Base-by-base conservation (phyloP, 2,888 invertebrate genomes). In the Mesorhabditis spiculigera region DNA sequence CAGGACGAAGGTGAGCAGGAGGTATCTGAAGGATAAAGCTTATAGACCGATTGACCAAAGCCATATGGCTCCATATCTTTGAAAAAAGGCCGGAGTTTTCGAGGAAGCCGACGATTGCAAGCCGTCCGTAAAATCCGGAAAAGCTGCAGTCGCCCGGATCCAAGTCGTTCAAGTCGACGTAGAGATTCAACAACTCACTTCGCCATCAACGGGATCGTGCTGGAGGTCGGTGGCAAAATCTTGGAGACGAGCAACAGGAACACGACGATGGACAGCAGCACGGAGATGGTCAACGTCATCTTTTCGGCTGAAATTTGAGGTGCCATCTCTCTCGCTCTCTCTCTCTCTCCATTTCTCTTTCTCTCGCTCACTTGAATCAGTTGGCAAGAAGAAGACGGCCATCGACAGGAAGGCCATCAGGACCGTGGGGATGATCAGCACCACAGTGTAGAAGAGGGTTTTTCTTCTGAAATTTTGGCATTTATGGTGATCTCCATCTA, bases 1-100 rank as follows among this genome's bases (percentile, higher is more conserved):
- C 94, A 98, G 95, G 83, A 98, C 95, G 89, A 99, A 98, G 69
- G 97, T 98, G 89, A 99, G 96, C 68, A 99, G 90, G 80, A 99
- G 91, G 89, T 98, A 98, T 90, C 76, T 76, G 71, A 61, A 74
- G 68, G n/a, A 50, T 10, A 13, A 28, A 28, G 28, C 28, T 28
- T 28, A 28, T 28, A 28, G 28, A 28, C 28, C 28, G 28, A 28
- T 28, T 28, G 28, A 28, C 28, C 28, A 28, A 28, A 28, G 28
- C 28, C 28, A 28, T 28, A 28, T 28, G 28, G 28, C 28, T 28
- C 28, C 28, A 28, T 28, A 28, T 28, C 28, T 28, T 28, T 28
- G 28, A 28, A 28, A 28, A 28, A 28, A 28, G 28, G 28, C 28
- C 28, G 3, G 28, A 28, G 28, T 28, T 28, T 28, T 28, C 28